Base-by-base conservation (phyloP, 1,140 invertebrate species). In the Latrodectus geometricus region DNA sequence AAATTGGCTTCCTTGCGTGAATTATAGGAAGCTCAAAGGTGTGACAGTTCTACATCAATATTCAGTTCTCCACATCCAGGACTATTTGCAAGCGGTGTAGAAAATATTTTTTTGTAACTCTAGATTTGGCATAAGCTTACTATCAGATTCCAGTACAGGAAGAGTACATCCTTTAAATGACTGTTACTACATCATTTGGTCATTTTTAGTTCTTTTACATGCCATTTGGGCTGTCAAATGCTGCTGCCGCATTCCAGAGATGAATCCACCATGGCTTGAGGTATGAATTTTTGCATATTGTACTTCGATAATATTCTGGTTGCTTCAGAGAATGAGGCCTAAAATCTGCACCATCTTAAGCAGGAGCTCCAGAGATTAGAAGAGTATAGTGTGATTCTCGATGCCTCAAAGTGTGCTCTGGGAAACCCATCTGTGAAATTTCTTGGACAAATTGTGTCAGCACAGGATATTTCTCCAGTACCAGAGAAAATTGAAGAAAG, bases 401-500 rank as follows among this genome's bases (percentile, higher is more conserved):
- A 75, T 48, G 70, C 61, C 8, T 20, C 48, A 15, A 84, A 89
- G 69, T 87, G n/a, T 88, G 70, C 75, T 49, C 75, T 89, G 12
- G 86, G 88, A 17, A 69, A 75, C 12, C 8, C 49, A 23, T 21
- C 21, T 14, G 52, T 89, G 0, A 49, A 87, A 35, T 90, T 89
- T 76, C 88, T 92, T n/a, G 91, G 91, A 11, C 91, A 90, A 48
- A 88, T 84, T 5, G 90, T 91, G 9, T 84, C 88, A 70, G 66
- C 61, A 20, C 66, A 88, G n/a, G n/a, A n/a, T n/a, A n/a, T n/a
- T n/a, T n/a, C n/a, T n/a, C 66, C 88, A 78, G 66, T 88, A 90
- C 88, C 81, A 73, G 49, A 83, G 88, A 2, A 92, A 91, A 88
- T 84, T 91, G 12, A 76, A 90, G 8, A 90, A 90, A 91, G 92